Evolutionary conservation across 2,888 invertebrate species (phyloP).

Genomic region (Drosophila hamatofila): DNA sequence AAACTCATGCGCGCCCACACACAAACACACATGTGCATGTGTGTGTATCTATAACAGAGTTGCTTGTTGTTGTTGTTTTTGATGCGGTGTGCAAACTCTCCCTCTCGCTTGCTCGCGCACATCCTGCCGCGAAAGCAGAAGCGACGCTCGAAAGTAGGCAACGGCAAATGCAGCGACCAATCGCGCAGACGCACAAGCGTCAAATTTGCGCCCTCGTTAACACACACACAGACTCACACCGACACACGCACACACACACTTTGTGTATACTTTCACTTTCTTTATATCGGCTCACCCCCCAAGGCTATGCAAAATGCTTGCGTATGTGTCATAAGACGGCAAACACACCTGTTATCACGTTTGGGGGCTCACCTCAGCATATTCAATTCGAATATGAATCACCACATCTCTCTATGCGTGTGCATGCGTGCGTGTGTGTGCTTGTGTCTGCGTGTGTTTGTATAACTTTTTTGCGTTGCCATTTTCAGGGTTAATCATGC

Average conservation of each 20-base stretch:
- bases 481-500: constrained; percentile 55
- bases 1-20: constrained; percentile 1
- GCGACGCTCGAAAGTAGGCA: constrained; percentile 73
- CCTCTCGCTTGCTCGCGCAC: constrained; percentile 21
- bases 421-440: background rate
- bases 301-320: constrained; percentile 53
- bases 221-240: constrained; percentile 4
- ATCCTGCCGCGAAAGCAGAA: constrained; percentile 26
- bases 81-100: constrained; percentile 15
- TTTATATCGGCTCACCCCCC: constrained; percentile 20
- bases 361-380: constrained; percentile 52
- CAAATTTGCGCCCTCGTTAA: constrained; percentile 13
- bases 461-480: constrained; percentile 1
- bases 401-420: constrained; percentile 5
- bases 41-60: constrained; percentile 75
- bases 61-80: constrained; percentile 24
- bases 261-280: constrained; percentile 59
- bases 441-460: constrained; percentile 1
- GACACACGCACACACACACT: constrained; percentile 1
- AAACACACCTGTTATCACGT: constrained; percentile 75
- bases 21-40: constrained; percentile 6
- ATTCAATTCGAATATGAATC: constrained; percentile 46
- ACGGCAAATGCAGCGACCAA: constrained; percentile 61
- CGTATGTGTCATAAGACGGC: constrained; percentile 55
- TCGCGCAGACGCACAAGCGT: constrained; percentile 70